A percentile compares a stretch with the other conserved stretches of the same genome.
phyloP scores from a whole-genome alignment of 2,797 vertebrate species.

The Hypotaenidia philippensis region DNA sequence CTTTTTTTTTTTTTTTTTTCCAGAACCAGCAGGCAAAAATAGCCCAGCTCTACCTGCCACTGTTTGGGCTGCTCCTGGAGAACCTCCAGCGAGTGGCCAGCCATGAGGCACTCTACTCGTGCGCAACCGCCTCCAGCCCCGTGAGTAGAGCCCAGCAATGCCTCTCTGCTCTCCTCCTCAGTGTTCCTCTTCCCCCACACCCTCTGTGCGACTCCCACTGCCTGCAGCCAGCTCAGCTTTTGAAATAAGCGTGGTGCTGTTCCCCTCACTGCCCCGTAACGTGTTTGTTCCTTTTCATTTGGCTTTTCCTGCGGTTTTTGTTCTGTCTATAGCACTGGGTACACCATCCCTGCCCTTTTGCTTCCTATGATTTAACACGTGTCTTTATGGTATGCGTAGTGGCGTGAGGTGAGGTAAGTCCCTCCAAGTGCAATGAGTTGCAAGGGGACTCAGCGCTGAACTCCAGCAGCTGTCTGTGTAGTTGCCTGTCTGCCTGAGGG shows the following conservation, averaged over 20 bases:
- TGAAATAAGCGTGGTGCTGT: background rate
- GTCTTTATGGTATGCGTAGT: accelerated
- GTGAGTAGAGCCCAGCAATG: conserved; percentile 70
- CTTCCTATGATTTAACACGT: accelerated
- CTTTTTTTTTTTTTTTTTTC: conserved; percentile 12
- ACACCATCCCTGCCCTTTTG: background rate
- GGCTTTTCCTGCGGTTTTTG: background rate
- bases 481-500: background rate
- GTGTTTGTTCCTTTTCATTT: background rate
- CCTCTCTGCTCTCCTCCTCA: background rate
- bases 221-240: background rate
- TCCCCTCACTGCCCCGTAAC: accelerated
- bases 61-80: conserved; percentile 92
- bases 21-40: conserved; percentile 97
- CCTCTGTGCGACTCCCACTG: background rate
- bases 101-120: conserved; percentile 70
- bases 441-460: background rate
- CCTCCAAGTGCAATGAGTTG: background rate
- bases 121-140: conserved; percentile 67
- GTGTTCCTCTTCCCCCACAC: background rate
- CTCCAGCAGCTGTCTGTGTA: background rate
- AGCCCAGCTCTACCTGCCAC: conserved; percentile 92
- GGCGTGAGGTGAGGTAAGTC: background rate
- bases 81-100: conserved; percentile 89
- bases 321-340: background rate